Evolutionary conservation across 2,113 vertebrate genomes (phyloP).

Genomic region (Corvus hawaiiensis): DNA sequence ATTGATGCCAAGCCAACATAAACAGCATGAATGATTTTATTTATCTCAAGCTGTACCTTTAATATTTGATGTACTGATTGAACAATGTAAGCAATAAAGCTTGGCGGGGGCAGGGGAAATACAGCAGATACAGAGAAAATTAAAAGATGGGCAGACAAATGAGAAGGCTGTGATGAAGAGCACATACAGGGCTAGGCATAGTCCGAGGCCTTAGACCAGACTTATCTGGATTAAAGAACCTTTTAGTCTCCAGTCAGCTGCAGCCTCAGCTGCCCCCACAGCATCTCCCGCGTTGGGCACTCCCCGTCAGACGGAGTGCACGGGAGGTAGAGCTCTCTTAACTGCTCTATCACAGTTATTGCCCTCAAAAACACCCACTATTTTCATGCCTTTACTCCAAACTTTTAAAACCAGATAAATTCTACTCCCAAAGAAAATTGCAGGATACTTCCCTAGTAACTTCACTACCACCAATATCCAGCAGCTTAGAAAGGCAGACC

Average conservation of each 20-base stretch:
- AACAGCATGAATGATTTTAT: neutral
- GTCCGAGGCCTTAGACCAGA: neutral
- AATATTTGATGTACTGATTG: neutral
- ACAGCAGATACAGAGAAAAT: neutral
- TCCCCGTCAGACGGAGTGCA: accelerated
- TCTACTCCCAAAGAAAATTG: neutral
- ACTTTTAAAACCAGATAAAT: neutral
- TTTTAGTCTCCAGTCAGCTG: neutral
- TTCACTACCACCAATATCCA: neutral
- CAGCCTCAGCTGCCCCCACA: neutral
- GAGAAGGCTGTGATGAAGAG: neutral
- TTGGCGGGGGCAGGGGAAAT: accelerated
- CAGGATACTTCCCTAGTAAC: neutral
- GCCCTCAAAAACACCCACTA: neutral
- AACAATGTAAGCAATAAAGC: neutral
- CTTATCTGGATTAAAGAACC: neutral
- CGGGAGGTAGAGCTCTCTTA: accelerated
- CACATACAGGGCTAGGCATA: neutral
- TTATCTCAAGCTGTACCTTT: neutral
- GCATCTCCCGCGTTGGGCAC: accelerated
- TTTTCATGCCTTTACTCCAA: neutral
- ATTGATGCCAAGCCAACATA: neutral
- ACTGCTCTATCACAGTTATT: neutral
- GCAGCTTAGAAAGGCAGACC: neutral
- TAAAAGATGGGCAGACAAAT: neutral